Conservation (phyloP, 2,113 vertebrate genomes). For the Fukomys damarensis region DNA sequence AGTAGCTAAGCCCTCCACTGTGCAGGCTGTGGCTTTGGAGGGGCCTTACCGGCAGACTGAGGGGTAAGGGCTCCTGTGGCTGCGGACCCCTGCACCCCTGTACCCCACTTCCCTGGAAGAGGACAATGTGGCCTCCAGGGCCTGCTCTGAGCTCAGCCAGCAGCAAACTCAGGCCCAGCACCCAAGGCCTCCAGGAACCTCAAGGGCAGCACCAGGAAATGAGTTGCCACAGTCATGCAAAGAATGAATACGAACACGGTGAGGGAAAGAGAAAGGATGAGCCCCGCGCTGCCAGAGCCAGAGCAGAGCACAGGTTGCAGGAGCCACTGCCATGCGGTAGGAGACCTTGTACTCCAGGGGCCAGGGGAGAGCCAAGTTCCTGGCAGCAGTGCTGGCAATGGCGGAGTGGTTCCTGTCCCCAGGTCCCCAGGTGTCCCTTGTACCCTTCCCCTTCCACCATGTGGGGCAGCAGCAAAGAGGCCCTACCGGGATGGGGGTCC, state of each 20-base stretch:
- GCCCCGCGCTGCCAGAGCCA: no score
- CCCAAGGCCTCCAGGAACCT: rapidly evolving
- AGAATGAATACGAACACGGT: neutral
- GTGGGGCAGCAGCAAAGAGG: neutral
- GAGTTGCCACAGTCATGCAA: rapidly evolving
- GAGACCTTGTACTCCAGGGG: no score
- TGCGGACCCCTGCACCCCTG: neutral
- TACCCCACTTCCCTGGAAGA: neutral
- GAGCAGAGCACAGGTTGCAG: no score
- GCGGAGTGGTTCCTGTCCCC: neutral
- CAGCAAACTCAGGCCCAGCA: neutral
- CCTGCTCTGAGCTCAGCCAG: neutral
- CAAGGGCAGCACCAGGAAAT: rapidly evolving
- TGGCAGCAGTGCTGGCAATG: rapidly evolving
- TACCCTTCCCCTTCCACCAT: rapidly evolving
- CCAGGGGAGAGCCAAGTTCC: neutral
- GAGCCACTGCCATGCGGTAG: rapidly evolving
- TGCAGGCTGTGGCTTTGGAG: conserved; percentile 68
- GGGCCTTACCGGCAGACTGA: conserved; percentile 52
- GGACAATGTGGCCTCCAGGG: neutral
- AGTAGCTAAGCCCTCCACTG: conserved; percentile 46
- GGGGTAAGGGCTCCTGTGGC: rapidly evolving
- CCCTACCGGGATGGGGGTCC: neutral
- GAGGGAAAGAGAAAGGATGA: neutral
- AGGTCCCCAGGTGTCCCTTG: no score